Percentiles rank a stretch among this genome's conserved stretches.
Conservation (phyloP, 2,888 invertebrate genomes). For the Hyalella azteca region DNA sequence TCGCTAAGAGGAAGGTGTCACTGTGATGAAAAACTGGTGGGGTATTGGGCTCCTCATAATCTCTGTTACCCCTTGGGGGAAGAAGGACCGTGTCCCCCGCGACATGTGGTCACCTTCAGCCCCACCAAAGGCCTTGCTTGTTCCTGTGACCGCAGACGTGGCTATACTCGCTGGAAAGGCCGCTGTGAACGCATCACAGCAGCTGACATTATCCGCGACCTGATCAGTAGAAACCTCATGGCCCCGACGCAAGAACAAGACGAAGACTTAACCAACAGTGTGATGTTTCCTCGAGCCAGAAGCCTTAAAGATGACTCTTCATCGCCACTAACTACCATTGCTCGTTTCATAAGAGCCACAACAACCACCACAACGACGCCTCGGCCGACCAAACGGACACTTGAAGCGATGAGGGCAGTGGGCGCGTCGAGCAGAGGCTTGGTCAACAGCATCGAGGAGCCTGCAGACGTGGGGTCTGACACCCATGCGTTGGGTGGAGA, state of each 20-base stretch:
- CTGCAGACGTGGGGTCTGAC: neutral
- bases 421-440: neutral
- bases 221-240: conserved; percentile 30
- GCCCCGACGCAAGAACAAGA: neutral
- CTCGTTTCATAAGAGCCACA: neutral
- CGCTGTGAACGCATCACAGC: conserved; percentile 27
- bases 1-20: conserved; percentile 83
- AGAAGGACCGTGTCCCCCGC: conserved; percentile 59
- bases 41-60: conserved; percentile 58
- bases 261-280: neutral
- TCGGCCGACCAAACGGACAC: neutral
- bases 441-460: neutral
- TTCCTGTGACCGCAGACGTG: conserved; percentile 69
- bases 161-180: conserved; percentile 70
- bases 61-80: conserved; percentile 59
- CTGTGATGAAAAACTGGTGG: conserved; percentile 64
- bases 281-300: neutral
- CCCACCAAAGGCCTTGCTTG: conserved; percentile 61
- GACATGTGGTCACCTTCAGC: conserved; percentile 58
- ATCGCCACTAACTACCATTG: neutral
- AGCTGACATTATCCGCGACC: conserved; percentile 24
- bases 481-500: neutral
- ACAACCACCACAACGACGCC: neutral
- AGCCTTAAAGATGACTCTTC: neutral
- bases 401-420: neutral